Evolutionary conservation across 1,140 invertebrate genomes (phyloP), one percentile per base, ranked within the genome.

Genomic region (Ostrea denselamellosa): DNA sequence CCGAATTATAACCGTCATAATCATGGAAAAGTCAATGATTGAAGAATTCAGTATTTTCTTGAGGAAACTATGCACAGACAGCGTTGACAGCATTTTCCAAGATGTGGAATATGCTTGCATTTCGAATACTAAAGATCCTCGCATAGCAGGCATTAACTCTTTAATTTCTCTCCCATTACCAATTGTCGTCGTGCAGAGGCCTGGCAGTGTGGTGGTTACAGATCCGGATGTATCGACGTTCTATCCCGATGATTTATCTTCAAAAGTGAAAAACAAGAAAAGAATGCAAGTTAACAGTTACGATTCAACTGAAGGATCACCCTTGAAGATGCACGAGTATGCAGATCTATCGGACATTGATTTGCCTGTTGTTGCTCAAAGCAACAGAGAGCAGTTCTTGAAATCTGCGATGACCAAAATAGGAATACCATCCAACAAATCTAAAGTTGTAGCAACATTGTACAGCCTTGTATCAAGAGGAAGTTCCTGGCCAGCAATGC

Each of bases 291-390:
- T 12, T n/a, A 68, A 71, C 28, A 85, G 83, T 34, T 86, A 89
- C 14, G 51, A 82, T 19, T 83, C 28, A 77, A 34, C 68, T 25
- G 22, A 83, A 51, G 89, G 89, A 9, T 89, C 89, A 14, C 89
- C 89, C 34, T 77, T 89, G 58, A 89, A 89, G 84, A 28, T 89
- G n/a, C 89, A 89, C 25, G 54, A 68, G 3, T 87, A 86, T 86
- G 89, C 89, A 56, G 89, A 89, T 83, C 85, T 89, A 28, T 88
- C 87, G 17, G 82, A 58, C 28, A 87, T 87, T 62, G 77, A 85
- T 7, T 71, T 77, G 0, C 68, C 68, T 77, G 25, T 34, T 71
- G 81, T 44, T 17, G 44, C 53, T 54, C n/a, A 77, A 34, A 12
- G n/a, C 12, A 82, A 71, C 3, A 77, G 65, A 58, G 86, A 53